A percentile compares a stretch with the other conserved stretches of the same genome.
These are phyloP conservation scores for Falco berigora DNA, from an alignment of 2,797 vertebrate genomes.

Conservation along the genomic window DNA sequence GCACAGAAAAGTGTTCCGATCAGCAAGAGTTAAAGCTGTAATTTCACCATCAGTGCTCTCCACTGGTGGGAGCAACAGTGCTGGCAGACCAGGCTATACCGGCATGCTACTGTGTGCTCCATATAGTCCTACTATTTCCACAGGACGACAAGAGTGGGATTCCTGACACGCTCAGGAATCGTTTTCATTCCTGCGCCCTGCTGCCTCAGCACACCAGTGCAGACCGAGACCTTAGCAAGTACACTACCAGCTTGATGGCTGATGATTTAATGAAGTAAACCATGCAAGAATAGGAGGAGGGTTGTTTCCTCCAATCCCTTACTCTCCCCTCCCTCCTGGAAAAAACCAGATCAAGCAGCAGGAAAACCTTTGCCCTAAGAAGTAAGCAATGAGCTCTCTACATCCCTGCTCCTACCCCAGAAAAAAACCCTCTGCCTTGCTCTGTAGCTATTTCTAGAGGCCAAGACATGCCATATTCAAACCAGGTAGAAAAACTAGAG, in stretches of 20 bases:
- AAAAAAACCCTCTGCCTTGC: not conserved
- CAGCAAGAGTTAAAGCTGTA: not conserved
- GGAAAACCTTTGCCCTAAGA: conserved; percentile 42
- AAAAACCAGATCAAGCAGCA: not conserved
- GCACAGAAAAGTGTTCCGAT: fast-evolving
- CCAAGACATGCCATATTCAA: fast-evolving
- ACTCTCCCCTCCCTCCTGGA: conserved; percentile 1
- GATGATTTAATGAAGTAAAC: not conserved
- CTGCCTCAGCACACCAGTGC: not conserved
- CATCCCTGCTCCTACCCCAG: not conserved
- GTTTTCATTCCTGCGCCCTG: not conserved
- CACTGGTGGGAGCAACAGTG: not conserved
- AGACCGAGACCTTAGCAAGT: not conserved
- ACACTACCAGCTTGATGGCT: not conserved
- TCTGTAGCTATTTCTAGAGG: not conserved
- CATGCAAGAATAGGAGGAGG: not conserved
- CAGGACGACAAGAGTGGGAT: not conserved
- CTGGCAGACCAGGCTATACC: not conserved
- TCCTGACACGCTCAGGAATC: not conserved
- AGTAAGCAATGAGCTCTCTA: not conserved
- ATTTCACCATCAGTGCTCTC: not conserved
- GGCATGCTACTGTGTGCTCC: not conserved
- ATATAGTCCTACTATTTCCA: not conserved
- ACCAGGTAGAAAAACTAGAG: not conserved
- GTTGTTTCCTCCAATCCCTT: conserved; percentile 14